Evolutionary conservation across 2,113 vertebrate genomes (phyloP), one percentile per base, ranked within the genome.

Genomic region (Eptatretus burgeri): DNA sequence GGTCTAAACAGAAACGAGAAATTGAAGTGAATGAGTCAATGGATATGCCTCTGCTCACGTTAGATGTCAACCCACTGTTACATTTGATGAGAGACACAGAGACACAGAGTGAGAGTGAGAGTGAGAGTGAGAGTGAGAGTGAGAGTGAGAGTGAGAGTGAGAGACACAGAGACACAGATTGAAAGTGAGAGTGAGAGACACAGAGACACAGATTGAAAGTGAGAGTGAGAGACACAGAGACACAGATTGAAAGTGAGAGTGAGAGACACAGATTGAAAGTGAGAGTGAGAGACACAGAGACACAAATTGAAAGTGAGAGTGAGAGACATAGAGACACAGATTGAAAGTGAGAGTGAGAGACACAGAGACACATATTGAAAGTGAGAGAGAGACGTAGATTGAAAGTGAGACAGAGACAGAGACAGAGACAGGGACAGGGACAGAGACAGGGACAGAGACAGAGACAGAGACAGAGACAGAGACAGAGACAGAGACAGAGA

Each of bases 111-210:
- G 63, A 11, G 10, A 9, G 63, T 27, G 63, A 64, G 63, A 64
- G 63, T 27, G 13, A 64, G 63, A 11, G 63, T 64, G 63, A 20
- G 63, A 64, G 63, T 27, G 63, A 17, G 63, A 27, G 17, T 11
- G 63, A 11, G 63, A 64, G 19, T 13, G 63, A 64, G 10, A 11
- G 63, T 9, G 63, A 10, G 63, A 9, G 63, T 13, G 63, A 64
- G 63, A 11, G 63, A 64, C 17, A 9, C 18, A 64, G 63, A 9
- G 10, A 20, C 18, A n/a, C n/a, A n/a, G n/a, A n/a, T n/a, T n/a
- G n/a, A n/a, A n/a, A n/a, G n/a, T n/a, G 64, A 9, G 64, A 2
- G 49, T 2, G 41, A 10, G 64, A 14, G 5, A 52, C 14, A 9
- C 27, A 62, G 64, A 51, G 20, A 52, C 27, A 11, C 27, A 52